A percentile compares a stretch with the other conserved stretches of the same genome.
phyloP scores from a whole-genome alignment of 2,113 vertebrate species.

The Conger conger region DNA sequence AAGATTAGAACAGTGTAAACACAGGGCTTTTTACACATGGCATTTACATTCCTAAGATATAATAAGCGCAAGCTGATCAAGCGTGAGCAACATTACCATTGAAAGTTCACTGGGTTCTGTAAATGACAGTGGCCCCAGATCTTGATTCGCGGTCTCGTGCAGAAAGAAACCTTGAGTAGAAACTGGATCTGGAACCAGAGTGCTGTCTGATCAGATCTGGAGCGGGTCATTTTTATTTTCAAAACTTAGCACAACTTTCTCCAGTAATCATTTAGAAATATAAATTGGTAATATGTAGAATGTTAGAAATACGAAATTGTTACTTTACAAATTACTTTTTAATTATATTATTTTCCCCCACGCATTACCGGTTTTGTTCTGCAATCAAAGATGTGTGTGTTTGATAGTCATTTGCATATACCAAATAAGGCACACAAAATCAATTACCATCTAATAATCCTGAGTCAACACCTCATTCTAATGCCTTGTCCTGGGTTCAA shows the following conservation, averaged over 20 bases:
- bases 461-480: too few relatives aligned
- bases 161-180: too few relatives aligned
- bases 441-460: too few relatives aligned
- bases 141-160: not conserved
- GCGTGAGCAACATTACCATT: slow-evolving; percentile 13
- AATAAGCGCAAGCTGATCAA: slow-evolving; percentile 43
- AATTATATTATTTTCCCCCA: not conserved
- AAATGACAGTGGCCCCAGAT: not conserved
- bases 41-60: slow-evolving; percentile 38
- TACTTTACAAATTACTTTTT: not conserved
- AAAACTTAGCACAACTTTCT: not conserved
- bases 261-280: not conserved
- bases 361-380: not conserved
- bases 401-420: not conserved
- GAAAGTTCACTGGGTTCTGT: slow-evolving; percentile 1
- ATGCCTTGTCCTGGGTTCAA: too few relatives aligned
- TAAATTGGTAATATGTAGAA: not conserved
- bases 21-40: slow-evolving; percentile 56
- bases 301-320: not conserved
- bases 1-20: slow-evolving; percentile 54
- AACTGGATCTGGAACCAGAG: too few relatives aligned
- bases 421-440: not conserved
- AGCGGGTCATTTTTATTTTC: not conserved
- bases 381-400: not conserved
- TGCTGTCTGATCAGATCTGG: not conserved